phyloP scores from a whole-genome alignment of 2,113 vertebrate genomes.

The Catagonus wagneri region DNA sequence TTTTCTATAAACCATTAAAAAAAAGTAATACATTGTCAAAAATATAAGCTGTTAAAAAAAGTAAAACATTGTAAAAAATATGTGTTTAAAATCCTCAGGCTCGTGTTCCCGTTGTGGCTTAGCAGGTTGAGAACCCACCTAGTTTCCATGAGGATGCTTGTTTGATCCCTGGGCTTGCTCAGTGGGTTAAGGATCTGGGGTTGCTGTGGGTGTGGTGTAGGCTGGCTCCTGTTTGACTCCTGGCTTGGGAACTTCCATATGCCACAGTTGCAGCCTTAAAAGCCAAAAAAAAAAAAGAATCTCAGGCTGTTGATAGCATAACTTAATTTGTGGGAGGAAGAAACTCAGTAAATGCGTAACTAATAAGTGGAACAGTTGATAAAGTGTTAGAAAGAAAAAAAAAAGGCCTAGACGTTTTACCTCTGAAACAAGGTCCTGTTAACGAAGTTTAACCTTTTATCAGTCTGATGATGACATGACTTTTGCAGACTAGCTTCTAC shows the following conservation, averaged over 20 bases:
- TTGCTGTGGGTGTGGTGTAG: too few relatives aligned
- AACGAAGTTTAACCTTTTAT: background rate
- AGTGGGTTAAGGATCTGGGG: too few relatives aligned
- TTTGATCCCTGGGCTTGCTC: too few relatives aligned
- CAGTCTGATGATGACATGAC: background rate
- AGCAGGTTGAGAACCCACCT: too few relatives aligned
- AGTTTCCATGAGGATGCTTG: too few relatives aligned
- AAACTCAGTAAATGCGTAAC: background rate
- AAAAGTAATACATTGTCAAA: background rate
- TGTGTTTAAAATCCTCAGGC: background rate
- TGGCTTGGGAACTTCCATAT: too few relatives aligned
- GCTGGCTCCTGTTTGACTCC: too few relatives aligned
- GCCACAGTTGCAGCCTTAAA: too few relatives aligned
- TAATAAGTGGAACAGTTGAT: background rate
- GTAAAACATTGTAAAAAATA: background rate
- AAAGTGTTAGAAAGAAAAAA: conserved; percentile 52
- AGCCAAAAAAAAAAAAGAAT: too few relatives aligned
- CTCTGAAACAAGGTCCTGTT: background rate
- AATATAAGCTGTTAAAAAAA: background rate
- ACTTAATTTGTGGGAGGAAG: conserved; percentile 7
- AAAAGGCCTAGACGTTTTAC: background rate
- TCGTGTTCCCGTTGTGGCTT: too few relatives aligned
- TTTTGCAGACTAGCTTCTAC: background rate
- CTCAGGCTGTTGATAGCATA: background rate
- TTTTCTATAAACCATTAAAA: background rate